Evolutionary conservation across 2,797 vertebrate genomes (phyloP), one percentile per base, ranked within the genome.

Genomic region (Poeciliopsis turneri): DNA sequence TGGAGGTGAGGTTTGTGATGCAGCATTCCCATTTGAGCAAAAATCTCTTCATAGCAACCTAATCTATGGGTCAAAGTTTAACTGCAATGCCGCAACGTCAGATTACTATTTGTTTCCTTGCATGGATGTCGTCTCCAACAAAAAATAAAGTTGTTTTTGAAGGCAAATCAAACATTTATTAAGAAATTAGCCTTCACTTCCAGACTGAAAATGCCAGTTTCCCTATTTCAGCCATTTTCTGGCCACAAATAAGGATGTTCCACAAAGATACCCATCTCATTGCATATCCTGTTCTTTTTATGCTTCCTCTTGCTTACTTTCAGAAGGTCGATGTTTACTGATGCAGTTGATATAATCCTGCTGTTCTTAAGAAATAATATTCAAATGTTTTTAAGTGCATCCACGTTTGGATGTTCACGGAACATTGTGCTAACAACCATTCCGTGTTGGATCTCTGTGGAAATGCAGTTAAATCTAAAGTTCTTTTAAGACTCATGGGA

Each of bases 1-100:
- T 99, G 55, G 95, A 99, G 97, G 98, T 98, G 71, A 84, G 92
- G 20, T 20, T 72, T 64, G 8, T 75, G 0, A 36, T 33, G 43
- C 41, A 23, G 15, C 28, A 47, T 47, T 43, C 13, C 39, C 43
- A 15, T 25, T 25, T 39, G 10, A 68, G 10, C 11, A 68, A 41
- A 23, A 68, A 51, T 7, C 10, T 25, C 64, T 68, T n/a, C 36
- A 11, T 18, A 18, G 16, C 16, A 8, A 7, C 13, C 59, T 9
- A 33, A 33, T 18, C 28, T 33, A 33, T 16, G 59, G 28, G 59
- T 18, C 30, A 18, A 64, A 64, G 30, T 64, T 64, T 64, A 64
- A 36, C 28, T 64, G 16, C 28, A 18, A 20, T 9, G 16, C 28
- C 16, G 18, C 20, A 66, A 39, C 10, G 2, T 39, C 33, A 23